Percentiles rank a stretch among this genome's conserved stretches.
Conservation (phyloP, 2,113 vertebrate genomes). For the Myrmophylax atrothorax region DNA sequence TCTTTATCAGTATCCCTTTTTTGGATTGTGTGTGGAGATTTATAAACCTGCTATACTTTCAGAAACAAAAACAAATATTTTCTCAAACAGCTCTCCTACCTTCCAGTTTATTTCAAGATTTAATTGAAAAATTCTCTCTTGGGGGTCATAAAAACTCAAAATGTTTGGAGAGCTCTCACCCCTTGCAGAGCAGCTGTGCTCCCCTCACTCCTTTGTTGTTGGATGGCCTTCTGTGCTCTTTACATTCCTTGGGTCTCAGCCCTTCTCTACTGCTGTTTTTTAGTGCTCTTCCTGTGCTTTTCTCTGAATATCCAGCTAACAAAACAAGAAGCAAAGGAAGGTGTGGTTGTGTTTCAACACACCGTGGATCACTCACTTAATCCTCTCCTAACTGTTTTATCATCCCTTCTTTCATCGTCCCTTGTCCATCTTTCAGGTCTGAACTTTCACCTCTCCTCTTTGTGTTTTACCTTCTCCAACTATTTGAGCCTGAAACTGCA, state of each 20-base stretch:
- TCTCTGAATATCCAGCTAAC: not conserved
- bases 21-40: not conserved
- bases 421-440: not conserved
- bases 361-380: not conserved
- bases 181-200: not conserved
- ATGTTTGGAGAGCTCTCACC: not conserved
- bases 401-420: not conserved
- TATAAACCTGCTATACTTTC: not conserved
- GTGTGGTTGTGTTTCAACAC: not conserved
- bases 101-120: not conserved
- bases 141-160: not conserved
- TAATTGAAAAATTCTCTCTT: not conserved
- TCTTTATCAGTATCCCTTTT: not conserved
- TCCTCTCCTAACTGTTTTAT: not conserved
- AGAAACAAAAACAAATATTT: not conserved
- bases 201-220: not conserved
- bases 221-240: not conserved
- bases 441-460: not conserved
- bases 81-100: not conserved
- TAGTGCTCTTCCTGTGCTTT: not conserved
- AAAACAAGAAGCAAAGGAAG: not conserved
- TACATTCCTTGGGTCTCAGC: not conserved
- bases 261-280: not conserved
- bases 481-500: not conserved
- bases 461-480: not conserved